phyloP scores from a whole-genome alignment of 2,113 vertebrate species.

The Puma concolor region DNA sequence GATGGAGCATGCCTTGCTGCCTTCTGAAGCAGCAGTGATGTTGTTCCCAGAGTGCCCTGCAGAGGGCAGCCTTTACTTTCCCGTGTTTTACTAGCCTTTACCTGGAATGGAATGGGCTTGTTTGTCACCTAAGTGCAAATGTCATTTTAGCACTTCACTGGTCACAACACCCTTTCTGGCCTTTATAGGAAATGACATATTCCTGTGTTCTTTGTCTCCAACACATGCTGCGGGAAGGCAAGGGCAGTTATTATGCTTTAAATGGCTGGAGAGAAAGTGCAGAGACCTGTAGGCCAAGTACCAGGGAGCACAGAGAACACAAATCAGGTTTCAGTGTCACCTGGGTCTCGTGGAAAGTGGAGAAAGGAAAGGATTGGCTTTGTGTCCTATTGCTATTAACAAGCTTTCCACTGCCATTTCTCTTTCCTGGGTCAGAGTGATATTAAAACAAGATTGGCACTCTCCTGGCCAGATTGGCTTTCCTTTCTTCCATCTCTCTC shows the following conservation, averaged over 20 bases:
- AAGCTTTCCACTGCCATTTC: slow-evolving; percentile 26
- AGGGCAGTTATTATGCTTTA: slow-evolving; percentile 65
- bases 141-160: slow-evolving; percentile 80
- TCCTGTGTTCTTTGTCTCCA: slow-evolving; percentile 76
- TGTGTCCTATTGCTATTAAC: slow-evolving; percentile 47
- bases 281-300: slow-evolving; percentile 64
- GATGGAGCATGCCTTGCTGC: background rate
- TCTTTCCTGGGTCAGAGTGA: background rate
- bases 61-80: slow-evolving; percentile 79
- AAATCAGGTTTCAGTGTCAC: slow-evolving; percentile 62
- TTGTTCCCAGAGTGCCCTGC: slow-evolving; percentile 41
- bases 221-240: slow-evolving; percentile 64
- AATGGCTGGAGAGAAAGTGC: slow-evolving; percentile 72
- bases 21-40: background rate
- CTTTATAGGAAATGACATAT: slow-evolving; percentile 80
- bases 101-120: slow-evolving; percentile 57
- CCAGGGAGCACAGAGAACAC: slow-evolving; percentile 50
- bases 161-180: slow-evolving; percentile 77
- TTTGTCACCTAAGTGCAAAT: slow-evolving; percentile 80
- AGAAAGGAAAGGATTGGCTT: slow-evolving; percentile 43
- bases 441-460: background rate
- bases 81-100: slow-evolving; percentile 51
- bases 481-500: background rate
- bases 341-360: slow-evolving; percentile 25
- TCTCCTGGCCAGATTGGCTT: background rate